phyloP scores from a whole-genome alignment of 2,888 invertebrate genomes.

The Rhingia campestris region DNA sequence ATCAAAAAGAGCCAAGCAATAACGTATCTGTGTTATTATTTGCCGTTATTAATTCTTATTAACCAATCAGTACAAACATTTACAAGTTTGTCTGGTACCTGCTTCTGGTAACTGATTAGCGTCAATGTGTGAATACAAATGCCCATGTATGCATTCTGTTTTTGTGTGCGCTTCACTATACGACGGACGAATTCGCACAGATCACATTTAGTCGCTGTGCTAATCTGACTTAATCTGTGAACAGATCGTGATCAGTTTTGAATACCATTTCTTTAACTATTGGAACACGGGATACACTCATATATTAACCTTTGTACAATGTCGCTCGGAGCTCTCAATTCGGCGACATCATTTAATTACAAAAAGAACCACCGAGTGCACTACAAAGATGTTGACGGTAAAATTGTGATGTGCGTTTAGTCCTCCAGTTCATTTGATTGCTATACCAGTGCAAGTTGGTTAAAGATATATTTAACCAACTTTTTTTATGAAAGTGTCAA shows the following conservation, averaged over 20 bases:
- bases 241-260: constrained; percentile 63
- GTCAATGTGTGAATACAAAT: constrained; percentile 37
- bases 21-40: not conserved
- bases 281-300: constrained; percentile 15
- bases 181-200: constrained; percentile 36
- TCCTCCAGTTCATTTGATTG: constrained; percentile 35
- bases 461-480: not conserved
- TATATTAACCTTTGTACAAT: constrained; percentile 25
- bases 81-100: constrained; percentile 12
- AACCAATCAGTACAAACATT: constrained; percentile 32
- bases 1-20: constrained; percentile 15
- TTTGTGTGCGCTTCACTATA: constrained; percentile 37
- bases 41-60: constrained; percentile 20
- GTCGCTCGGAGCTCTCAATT: constrained; percentile 53
- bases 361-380: constrained; percentile 70
- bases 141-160: not conserved
- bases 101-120: constrained; percentile 45
- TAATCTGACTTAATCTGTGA: constrained; percentile 51
- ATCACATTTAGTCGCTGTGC: constrained; percentile 43
- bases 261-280: constrained; percentile 47
- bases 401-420: constrained; percentile 71
- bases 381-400: constrained; percentile 68
- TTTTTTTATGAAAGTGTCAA: not conserved
- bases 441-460: constrained; percentile 42
- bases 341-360: constrained; percentile 29